Conservation (phyloP, 2,797 vertebrate genomes). For the Melanotaenia trifasciata region DNA sequence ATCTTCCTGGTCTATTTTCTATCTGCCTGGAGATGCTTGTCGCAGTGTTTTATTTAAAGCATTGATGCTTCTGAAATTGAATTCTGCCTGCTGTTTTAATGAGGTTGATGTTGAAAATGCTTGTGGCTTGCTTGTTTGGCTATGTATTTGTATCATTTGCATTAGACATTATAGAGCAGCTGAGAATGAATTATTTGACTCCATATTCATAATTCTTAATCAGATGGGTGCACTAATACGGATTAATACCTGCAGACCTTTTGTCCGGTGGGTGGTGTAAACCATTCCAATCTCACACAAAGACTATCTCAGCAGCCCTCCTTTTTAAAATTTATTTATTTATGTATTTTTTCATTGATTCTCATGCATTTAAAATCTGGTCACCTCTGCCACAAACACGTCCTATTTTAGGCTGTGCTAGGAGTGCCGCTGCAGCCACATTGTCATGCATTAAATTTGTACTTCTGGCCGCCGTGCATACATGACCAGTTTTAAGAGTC, state of each 20-base stretch:
- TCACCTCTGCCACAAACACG: constrained; percentile 84
- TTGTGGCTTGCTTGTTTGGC: constrained; percentile 79
- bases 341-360: constrained; percentile 87
- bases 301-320: constrained; percentile 67
- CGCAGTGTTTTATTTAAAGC: constrained; percentile 82
- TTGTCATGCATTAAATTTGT: constrained; percentile 82
- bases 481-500: neutral
- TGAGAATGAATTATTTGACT: constrained; percentile 82
- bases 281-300: constrained; percentile 75
- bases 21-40: constrained; percentile 80
- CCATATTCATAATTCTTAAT: constrained; percentile 86
- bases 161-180: constrained; percentile 68
- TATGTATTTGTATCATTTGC: constrained; percentile 82
- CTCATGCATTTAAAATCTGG: constrained; percentile 90
- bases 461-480: constrained; percentile 69
- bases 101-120: constrained; percentile 82
- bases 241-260: constrained; percentile 63
- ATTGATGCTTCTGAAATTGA: constrained; percentile 83
- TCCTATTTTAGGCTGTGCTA: constrained; percentile 84
- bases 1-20: constrained; percentile 70
- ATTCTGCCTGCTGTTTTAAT: constrained; percentile 87
- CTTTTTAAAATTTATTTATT: neutral
- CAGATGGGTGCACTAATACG: constrained; percentile 74
- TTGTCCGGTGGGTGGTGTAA: constrained; percentile 81
- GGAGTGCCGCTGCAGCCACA: constrained; percentile 72